Conservation (phyloP, 2,797 vertebrate genomes). For the Muscicapa comitata region DNA sequence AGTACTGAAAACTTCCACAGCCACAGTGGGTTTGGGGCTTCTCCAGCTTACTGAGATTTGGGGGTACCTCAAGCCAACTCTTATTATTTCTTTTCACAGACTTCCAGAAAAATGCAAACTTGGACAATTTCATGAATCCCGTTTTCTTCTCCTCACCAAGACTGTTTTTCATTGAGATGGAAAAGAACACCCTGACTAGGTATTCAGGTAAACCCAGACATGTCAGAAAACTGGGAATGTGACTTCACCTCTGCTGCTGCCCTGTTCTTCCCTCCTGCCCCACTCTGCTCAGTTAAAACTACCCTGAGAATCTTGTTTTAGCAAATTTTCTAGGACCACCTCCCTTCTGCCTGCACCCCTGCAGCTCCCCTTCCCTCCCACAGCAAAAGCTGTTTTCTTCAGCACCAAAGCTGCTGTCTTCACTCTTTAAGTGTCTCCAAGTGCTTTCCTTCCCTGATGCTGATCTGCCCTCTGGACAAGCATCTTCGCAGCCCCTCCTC, state of each 20-base stretch:
- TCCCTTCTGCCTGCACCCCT: not conserved
- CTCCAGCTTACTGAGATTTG: not conserved
- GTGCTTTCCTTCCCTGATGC: not conserved
- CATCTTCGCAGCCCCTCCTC: not conserved
- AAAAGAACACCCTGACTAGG: not conserved
- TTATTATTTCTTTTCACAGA: not conserved
- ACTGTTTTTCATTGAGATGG: not conserved
- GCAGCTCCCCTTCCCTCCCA: not conserved
- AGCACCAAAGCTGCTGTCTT: not conserved
- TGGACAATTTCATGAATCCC: not conserved
- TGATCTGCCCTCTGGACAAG: not conserved
- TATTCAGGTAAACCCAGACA: not conserved
- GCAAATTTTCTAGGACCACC: no score
- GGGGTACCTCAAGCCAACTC: not conserved
- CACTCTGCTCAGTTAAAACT: fast-evolving
- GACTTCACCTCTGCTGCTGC: not conserved
- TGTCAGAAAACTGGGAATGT: not conserved
- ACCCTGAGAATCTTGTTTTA: not conserved
- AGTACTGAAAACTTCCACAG: not conserved
- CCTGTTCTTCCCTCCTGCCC: not conserved
- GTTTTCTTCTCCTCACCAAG: not conserved
- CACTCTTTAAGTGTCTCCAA: not conserved
- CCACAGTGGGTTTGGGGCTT: not conserved
- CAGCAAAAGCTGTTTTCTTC: not conserved
- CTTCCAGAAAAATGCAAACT: not conserved